These are phyloP conservation scores for Pleuronectes platessa DNA, from an alignment of 2,113 vertebrate species.

Conservation along the genomic window DNA sequence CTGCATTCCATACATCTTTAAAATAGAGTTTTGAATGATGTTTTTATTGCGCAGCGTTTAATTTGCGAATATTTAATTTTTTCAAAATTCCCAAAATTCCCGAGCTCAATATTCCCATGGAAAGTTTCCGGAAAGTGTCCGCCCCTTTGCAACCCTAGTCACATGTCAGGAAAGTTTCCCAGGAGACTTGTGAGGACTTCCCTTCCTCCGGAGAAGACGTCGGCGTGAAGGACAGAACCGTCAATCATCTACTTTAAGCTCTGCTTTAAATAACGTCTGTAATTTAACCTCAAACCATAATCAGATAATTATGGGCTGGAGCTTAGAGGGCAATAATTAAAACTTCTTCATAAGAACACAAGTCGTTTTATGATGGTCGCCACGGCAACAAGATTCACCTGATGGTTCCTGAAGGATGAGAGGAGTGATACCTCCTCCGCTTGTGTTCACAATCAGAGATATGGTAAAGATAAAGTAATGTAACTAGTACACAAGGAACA, in stretches of 20 bases:
- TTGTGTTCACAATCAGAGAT: too few species aligned
- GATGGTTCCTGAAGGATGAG: background rate
- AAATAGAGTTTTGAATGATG: too few species aligned
- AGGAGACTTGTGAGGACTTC: too few species aligned
- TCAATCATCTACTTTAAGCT: background rate
- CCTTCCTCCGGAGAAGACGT: too few species aligned
- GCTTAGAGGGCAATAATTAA: background rate
- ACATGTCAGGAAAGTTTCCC: background rate
- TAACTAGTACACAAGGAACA: background rate
- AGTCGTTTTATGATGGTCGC: background rate
- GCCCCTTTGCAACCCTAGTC: background rate
- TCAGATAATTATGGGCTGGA: background rate
- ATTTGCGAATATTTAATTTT: too few species aligned
- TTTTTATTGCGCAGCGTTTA: too few species aligned
- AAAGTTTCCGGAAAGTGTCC: too few species aligned
- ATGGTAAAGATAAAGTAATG: background rate
- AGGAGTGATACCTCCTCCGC: background rate
- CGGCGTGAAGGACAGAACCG: background rate
- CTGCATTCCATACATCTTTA: too few species aligned
- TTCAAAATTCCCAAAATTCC: too few species aligned
- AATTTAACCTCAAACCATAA: background rate
- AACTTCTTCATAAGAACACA: background rate
- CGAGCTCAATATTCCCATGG: too few species aligned
- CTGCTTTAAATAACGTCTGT: conserved; percentile 4
- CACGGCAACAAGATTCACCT: background rate